phyloP scores from a whole-genome alignment of 2,113 vertebrate genomes.

The Cettia cetti region DNA sequence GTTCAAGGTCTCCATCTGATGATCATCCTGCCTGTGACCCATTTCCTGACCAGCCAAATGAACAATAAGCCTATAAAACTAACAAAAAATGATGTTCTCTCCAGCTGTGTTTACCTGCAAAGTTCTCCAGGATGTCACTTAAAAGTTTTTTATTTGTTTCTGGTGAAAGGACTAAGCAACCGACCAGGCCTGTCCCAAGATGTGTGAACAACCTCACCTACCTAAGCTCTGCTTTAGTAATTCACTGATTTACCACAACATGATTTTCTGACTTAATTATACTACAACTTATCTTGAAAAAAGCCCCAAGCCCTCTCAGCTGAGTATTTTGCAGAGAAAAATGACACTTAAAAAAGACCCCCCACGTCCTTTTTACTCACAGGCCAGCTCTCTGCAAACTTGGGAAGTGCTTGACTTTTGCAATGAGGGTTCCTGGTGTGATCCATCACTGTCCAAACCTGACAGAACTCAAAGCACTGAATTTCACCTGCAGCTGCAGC shows the following conservation, averaged over 20 bases:
- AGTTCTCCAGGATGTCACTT: conserved; percentile 48
- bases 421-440: neutral
- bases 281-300: neutral
- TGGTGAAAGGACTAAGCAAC: conserved; percentile 25
- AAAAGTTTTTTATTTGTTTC: conserved; percentile 8
- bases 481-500: neutral
- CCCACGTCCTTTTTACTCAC: neutral
- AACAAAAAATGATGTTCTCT: conserved; percentile 21
- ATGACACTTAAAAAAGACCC: neutral
- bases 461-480: neutral
- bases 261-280: neutral
- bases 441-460: neutral
- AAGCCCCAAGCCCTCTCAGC: neutral
- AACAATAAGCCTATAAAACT: conserved; percentile 54
- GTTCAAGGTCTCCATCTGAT: conserved; percentile 41
- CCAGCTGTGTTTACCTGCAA: conserved; percentile 62
- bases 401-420: neutral
- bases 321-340: neutral
- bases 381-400: neutral
- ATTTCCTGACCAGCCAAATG: conserved; percentile 40
- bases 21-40: conserved; percentile 34
- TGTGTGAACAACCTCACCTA: neutral
- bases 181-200: neutral
- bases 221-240: neutral
- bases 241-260: neutral